A percentile compares a stretch with the other conserved stretches of the same genome.
Evolutionary conservation across 2,888 invertebrate species (phyloP).

Genomic region (Dasypolia templi): DNA sequence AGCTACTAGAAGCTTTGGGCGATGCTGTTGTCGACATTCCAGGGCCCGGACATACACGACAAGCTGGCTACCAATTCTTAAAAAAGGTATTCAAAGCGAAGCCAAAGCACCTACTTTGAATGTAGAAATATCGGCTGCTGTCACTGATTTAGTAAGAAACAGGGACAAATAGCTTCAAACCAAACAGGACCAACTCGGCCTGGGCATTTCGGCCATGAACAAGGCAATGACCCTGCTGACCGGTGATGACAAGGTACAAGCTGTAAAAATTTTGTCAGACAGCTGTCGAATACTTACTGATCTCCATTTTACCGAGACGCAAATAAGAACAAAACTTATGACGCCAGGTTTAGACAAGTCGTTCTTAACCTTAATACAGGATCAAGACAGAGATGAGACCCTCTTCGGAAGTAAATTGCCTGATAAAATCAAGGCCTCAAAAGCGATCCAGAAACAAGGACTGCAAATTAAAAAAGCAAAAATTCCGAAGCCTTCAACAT

Average conservation of each 20-base stretch:
- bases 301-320: too few relatives aligned
- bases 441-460: neutral
- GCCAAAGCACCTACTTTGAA: slow-evolving; percentile 3
- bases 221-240: neutral
- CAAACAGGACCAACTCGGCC: slow-evolving; percentile 2
- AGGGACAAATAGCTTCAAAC: neutral
- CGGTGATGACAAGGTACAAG: neutral
- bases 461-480: neutral
- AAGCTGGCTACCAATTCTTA: neutral
- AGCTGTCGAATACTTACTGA: neutral
- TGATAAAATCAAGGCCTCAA: neutral
- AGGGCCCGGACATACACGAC: neutral
- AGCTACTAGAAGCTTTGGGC: neutral
- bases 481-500: neutral
- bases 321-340: neutral
- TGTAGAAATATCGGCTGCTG: neutral
- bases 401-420: neutral
- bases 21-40: neutral
- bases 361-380: neutral
- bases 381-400: neutral
- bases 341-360: neutral
- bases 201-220: too few relatives aligned
- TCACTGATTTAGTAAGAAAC: slow-evolving; percentile 7
- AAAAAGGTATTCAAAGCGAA: neutral
- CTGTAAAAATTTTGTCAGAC: neutral